Percentiles rank a stretch among this genome's conserved stretches.
phyloP scores from a whole-genome alignment of 2,797 vertebrate species.

The Morus bassanus region DNA sequence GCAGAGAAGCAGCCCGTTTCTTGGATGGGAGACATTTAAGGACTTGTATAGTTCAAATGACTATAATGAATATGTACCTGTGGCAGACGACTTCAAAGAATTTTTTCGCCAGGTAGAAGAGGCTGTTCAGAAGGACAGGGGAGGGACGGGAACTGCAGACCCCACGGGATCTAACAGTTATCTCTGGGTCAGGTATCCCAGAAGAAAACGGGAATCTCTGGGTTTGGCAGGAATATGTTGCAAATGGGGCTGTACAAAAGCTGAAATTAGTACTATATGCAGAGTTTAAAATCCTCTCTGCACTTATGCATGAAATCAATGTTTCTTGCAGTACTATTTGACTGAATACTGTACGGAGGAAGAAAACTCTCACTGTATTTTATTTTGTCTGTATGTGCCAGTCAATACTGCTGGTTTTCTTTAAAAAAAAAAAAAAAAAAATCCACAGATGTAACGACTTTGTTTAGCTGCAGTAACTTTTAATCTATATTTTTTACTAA shows the following conservation, averaged over 20 bases:
- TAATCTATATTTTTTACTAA: constrained; percentile 8
- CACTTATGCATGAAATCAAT: constrained; percentile 5
- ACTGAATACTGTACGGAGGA: not conserved
- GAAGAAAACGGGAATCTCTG: constrained; percentile 79
- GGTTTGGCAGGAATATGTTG: constrained; percentile 85
- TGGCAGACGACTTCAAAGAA: constrained; percentile 33
- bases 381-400: constrained; percentile 19
- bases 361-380: not conserved
- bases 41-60: constrained; percentile 46
- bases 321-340: not conserved
- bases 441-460: not conserved
- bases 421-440: not conserved
- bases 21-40: constrained; percentile 10
- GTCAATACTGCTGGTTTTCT: not conserved
- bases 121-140: not conserved
- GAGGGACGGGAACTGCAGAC: not conserved
- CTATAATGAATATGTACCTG: constrained; percentile 50
- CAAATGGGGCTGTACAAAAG: constrained; percentile 84
- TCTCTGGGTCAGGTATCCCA: constrained; percentile 57
- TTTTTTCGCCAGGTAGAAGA: constrained; percentile 28
- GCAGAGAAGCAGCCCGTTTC: not conserved
- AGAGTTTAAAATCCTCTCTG: constrained; percentile 67
- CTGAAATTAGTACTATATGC: constrained; percentile 84
- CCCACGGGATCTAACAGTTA: not conserved
- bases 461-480: constrained; percentile 22